A percentile compares a stretch with the other conserved stretches of the same genome.
phyloP scores from a whole-genome alignment of 2,113 vertebrate genomes.

The Polyodon spathula region DNA sequence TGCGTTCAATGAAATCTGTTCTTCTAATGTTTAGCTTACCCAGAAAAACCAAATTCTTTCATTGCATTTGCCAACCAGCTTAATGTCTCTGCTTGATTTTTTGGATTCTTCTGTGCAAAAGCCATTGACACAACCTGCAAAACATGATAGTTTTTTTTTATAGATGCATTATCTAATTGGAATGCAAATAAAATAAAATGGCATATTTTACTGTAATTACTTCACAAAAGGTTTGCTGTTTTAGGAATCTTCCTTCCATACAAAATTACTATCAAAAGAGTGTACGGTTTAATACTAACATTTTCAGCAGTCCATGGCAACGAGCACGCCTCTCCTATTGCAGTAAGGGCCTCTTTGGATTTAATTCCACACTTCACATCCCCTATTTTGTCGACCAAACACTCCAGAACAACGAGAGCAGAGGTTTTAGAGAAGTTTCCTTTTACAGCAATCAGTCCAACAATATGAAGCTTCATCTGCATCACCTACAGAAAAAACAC shows the following conservation, averaged over 20 bases:
- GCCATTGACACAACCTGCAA: conserved; percentile 81
- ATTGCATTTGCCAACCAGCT: conserved; percentile 94
- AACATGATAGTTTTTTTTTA: neutral
- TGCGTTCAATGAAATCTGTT: neutral
- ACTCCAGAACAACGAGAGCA: conserved; percentile 80
- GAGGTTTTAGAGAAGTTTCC: conserved; percentile 92
- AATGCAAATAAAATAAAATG: no score
- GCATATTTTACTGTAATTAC: no score
- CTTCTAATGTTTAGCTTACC: conserved; percentile 51
- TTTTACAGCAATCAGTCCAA: conserved; percentile 79
- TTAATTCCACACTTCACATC: conserved; percentile 92
- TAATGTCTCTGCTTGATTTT: conserved; percentile 92
- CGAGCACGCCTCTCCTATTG: conserved; percentile 78
- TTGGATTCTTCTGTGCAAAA: conserved; percentile 96
- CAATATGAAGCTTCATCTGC: conserved; percentile 92
- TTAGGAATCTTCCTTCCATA: no score
- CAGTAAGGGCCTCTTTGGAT: conserved; percentile 84
- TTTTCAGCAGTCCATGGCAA: conserved; percentile 95
- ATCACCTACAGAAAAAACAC: conserved; percentile 72
- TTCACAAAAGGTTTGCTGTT: no score
- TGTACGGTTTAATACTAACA: conserved; percentile 45
- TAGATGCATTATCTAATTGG: no score
- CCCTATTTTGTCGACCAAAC: conserved; percentile 88
- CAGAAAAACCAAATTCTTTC: conserved; percentile 95
- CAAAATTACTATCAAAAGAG: no score